Base-by-base conservation (phyloP, 2,113 vertebrate genomes). In the Neodontobutis hainanensis region DNA sequence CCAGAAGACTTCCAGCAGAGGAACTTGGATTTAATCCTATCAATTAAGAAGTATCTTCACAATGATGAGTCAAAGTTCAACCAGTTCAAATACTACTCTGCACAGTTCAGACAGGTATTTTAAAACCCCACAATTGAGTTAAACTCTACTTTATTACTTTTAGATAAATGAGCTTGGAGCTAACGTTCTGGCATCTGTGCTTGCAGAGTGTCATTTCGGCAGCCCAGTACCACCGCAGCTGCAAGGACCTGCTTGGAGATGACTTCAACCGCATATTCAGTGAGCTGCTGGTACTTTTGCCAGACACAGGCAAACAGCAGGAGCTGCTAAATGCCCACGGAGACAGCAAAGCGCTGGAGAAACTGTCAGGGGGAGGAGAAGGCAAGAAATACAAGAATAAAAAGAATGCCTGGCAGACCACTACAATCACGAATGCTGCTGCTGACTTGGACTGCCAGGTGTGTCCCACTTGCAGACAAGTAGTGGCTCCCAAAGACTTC, bases 91-190 rank as follows among this genome's bases (percentile, higher is more conserved):
- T 97, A 92, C 47, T 95, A 94, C 62, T 99, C 97, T 8, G 95
- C 96, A 47, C 95, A 99, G 73, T 99, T 99, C 91, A 91, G 97
- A 92, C 96, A 98, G 96, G 97, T 99, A 89, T 86, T 32, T 2
- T 0, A 15, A 11, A 6, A 19, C 10, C 14, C 34, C 34, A 36
- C 11, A 55, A 12, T 36, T 1, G 8, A 3, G 50, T 4, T 34
- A 55, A 55, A 19, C 36, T 42, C 36, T 46, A 11, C 55, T 56
- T 46, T 14, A 46, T 11, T 11, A 46, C 2, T 42, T 40, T 14
- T 57, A 14, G 7, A 36, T 4, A 38, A 42, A 10, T 11, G 5
- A 42, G n/a, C 4, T 43, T 11, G 42, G 16, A 43, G 5, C 16
- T 27, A n/a, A 47, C 35, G 2, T 52, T 34, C 16, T 74, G 50